phyloP scores from a whole-genome alignment of 1,140 invertebrate species.

The Bactericera cockerelli region DNA sequence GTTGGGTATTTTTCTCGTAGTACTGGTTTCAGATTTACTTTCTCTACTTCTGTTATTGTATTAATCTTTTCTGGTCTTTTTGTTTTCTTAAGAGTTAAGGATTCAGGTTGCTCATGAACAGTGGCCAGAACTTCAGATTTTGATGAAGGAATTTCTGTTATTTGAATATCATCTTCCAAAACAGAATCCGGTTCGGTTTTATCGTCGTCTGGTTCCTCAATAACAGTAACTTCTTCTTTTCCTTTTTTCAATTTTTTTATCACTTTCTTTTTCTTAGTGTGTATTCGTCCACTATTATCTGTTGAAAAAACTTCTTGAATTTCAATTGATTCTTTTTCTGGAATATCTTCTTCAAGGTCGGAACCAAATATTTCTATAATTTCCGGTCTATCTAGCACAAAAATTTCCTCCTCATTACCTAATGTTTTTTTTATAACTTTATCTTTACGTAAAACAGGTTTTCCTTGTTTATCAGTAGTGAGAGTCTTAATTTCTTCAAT shows the following conservation, averaged over 20 bases:
- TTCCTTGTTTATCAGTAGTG: neutral
- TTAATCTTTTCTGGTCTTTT: constrained; percentile 19
- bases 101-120: constrained; percentile 3
- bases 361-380: constrained; percentile 7
- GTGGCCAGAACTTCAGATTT: neutral
- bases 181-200: neutral
- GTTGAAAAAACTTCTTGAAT: neutral
- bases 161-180: constrained; percentile 14
- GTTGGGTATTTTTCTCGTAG: no score
- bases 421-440: neutral
- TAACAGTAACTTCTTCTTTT: neutral
- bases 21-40: constrained; percentile 13
- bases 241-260: constrained; percentile 5
- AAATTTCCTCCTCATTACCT: neutral
- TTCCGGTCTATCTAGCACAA: neutral
- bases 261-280: neutral
- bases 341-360: neutral
- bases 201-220: constrained; percentile 12
- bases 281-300: neutral
- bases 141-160: neutral
- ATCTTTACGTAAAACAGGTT: neutral
- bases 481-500: neutral
- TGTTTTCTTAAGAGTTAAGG: neutral
- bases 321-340: constrained; percentile 5
- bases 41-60: constrained; percentile 20